Percentiles rank a stretch among this genome's conserved stretches.
Conservation (phyloP, 2,113 vertebrate species). For the Catagonus wagneri region DNA sequence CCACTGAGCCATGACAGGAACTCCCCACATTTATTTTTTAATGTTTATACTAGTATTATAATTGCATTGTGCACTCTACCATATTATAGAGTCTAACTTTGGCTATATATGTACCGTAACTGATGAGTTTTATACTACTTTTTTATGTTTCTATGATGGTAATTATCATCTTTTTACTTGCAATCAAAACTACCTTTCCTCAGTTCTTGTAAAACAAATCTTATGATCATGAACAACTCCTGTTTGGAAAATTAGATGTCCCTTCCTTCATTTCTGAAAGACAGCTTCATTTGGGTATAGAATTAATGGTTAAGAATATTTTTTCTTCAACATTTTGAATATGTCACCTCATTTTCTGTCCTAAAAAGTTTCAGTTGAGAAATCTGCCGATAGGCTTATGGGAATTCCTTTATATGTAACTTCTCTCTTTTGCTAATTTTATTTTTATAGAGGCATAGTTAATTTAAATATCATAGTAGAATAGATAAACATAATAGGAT, state of each 20-base stretch:
- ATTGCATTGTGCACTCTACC: background rate
- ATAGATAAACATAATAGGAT: too few relatives aligned
- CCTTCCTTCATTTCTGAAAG: background rate
- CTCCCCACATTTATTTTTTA: background rate
- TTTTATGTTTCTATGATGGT: background rate
- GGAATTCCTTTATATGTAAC: background rate
- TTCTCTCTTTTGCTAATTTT: background rate
- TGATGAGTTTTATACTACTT: background rate
- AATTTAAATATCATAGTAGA: background rate
- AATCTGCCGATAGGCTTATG: background rate
- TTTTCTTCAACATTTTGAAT: background rate
- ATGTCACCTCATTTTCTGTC: background rate
- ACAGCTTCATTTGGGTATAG: background rate
- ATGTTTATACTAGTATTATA: background rate
- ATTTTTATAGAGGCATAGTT: background rate
- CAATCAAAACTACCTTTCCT: background rate
- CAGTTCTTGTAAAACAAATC: background rate
- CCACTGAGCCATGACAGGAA: too few relatives aligned
- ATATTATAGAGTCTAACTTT: background rate
- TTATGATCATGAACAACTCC: background rate
- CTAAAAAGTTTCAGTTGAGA: background rate
- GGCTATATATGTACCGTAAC: background rate
- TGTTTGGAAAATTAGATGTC: background rate
- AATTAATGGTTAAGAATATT: background rate
- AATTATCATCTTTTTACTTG: background rate